Conservation (phyloP, 1,140 invertebrate species). For the Drosophila kikkawai region DNA sequence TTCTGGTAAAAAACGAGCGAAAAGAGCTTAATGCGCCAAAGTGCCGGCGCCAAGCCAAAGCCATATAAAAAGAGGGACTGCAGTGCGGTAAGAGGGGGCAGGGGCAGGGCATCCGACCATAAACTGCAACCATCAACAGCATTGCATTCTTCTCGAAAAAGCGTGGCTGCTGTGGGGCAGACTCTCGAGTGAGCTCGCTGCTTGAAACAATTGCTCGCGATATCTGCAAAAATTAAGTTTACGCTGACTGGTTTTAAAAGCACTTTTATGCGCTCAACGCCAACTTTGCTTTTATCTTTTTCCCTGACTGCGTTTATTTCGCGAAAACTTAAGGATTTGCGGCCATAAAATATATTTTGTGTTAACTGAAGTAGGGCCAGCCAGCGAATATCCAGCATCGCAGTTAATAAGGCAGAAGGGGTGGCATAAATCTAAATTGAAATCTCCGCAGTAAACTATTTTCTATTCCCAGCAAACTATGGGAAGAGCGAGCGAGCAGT, state of each 20-base stretch:
- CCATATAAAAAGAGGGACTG: conserved; percentile 28
- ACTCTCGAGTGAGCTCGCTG: conserved; percentile 43
- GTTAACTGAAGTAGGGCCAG: conserved; percentile 40
- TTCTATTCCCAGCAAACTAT: conserved; percentile 15
- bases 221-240: conserved; percentile 78
- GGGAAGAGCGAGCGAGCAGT: conserved; percentile 6
- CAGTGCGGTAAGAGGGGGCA: neutral
- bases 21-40: conserved; percentile 55
- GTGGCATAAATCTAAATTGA: conserved; percentile 38
- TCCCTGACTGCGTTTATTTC: conserved; percentile 40
- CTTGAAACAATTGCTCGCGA: conserved; percentile 66
- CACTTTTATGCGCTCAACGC: conserved; percentile 42
- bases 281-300: conserved; percentile 32
- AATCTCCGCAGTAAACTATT: conserved; percentile 50
- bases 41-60: conserved; percentile 33
- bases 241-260: conserved; percentile 74
- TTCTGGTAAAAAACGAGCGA: conserved; percentile 39
- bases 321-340: conserved; percentile 41
- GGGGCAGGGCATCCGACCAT: conserved; percentile 61
- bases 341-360: conserved; percentile 59
- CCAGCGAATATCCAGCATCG: conserved; percentile 3
- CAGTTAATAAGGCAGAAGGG: conserved; percentile 32
- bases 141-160: conserved; percentile 50
- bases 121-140: conserved; percentile 71
- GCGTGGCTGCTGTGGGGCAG: conserved; percentile 42